Conservation (phyloP, 2,888 invertebrate genomes). For the Hirtodrosophila histrioides region DNA sequence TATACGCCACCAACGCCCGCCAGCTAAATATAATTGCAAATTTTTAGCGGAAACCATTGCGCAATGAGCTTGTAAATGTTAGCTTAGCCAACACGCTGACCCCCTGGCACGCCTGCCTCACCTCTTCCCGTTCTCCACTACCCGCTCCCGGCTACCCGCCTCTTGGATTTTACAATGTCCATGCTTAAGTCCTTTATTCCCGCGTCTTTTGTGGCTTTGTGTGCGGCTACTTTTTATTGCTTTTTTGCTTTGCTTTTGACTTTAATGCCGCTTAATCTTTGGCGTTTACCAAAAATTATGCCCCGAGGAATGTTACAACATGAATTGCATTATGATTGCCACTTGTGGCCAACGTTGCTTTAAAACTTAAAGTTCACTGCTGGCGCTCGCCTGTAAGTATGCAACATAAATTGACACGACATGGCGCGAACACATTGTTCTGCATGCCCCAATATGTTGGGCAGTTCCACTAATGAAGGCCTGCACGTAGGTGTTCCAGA, state of each 20-base stretch:
- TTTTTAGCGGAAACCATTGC: conserved; percentile 55
- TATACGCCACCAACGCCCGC: conserved; percentile 39
- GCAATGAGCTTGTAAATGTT: conserved; percentile 52
- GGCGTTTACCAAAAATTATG: conserved; percentile 75
- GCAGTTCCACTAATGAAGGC: neutral
- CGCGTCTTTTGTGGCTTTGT: conserved; percentile 71
- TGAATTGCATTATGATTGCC: conserved; percentile 76
- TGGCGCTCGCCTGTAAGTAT: conserved; percentile 9
- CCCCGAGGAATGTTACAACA: conserved; percentile 66
- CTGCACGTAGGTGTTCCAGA: neutral
- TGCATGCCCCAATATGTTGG: too few relatives aligned
- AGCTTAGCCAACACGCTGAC: conserved; percentile 23
- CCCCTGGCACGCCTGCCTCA: neutral
- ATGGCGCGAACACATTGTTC: neutral
- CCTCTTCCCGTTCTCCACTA: conserved; percentile 4
- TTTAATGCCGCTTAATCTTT: conserved; percentile 73
- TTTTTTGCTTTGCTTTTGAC: conserved; percentile 63
- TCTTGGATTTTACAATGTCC: conserved; percentile 45
- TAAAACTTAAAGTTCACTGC: conserved; percentile 22
- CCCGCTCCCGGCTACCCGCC: conserved; percentile 5
- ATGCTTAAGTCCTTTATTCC: conserved; percentile 45
- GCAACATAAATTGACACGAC: conserved; percentile 14
- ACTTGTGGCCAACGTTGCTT: conserved; percentile 13
- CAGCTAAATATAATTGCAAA: conserved; percentile 65
- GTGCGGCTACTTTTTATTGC: conserved; percentile 66